A percentile compares a stretch with the other conserved stretches of the same genome.
Evolutionary conservation across 2,797 vertebrate species (phyloP).

Genomic region (Fringilla coelebs): DNA sequence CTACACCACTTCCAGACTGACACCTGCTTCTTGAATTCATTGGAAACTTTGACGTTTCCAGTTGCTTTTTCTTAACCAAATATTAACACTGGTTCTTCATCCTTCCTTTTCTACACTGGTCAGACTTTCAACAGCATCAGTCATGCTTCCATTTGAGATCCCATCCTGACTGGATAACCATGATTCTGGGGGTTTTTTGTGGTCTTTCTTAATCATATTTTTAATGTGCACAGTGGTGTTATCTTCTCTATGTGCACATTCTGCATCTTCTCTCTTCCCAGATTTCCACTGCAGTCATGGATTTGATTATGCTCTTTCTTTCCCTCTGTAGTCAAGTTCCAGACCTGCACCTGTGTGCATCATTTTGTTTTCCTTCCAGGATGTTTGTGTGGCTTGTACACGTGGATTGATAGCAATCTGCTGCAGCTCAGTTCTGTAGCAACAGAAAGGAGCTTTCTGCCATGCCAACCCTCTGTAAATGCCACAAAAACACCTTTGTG

Average conservation of each 20-base stretch:
- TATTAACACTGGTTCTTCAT: neutral
- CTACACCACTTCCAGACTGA: neutral
- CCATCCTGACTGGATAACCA: neutral
- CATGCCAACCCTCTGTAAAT: neutral
- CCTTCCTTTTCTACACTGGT: neutral
- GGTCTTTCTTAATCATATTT: neutral
- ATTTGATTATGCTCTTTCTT: neutral
- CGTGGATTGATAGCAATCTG: neutral
- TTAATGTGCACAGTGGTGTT: neutral
- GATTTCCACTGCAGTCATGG: neutral
- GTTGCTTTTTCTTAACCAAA: neutral
- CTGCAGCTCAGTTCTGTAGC: neutral
- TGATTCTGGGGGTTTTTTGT: neutral
- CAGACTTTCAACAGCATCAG: accelerated
- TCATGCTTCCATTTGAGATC: neutral
- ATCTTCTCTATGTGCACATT: neutral
- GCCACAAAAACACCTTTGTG: neutral
- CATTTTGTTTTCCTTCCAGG: neutral
- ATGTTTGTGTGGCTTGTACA: neutral
- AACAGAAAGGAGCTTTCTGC: neutral
- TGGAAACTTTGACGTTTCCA: neutral
- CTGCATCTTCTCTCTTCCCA: neutral
- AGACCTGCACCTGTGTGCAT: neutral
- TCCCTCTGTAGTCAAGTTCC: neutral
- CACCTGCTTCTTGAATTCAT: neutral